phyloP scores from a whole-genome alignment of 92 coral and sea anemone genomes.

The Parazoanthus swiftii region DNA sequence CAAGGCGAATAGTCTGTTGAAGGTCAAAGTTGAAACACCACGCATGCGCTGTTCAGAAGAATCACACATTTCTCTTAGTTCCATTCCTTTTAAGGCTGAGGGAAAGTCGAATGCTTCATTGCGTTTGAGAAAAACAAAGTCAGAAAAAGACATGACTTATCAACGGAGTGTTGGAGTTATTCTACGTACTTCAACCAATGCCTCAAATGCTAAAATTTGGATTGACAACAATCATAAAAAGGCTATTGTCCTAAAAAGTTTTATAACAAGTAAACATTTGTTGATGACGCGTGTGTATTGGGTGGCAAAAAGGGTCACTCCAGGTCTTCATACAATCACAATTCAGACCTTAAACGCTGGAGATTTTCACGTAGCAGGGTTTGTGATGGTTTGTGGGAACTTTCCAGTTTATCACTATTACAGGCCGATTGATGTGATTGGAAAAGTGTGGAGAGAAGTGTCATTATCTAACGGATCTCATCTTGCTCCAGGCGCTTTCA shows the following conservation, averaged over 20 bases:
- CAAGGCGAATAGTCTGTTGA: slow-evolving; percentile 50
- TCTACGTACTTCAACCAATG: neutral
- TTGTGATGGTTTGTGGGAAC: slow-evolving; percentile 53
- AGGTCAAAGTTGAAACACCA: slow-evolving; percentile 59
- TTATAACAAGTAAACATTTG: slow-evolving; percentile 49
- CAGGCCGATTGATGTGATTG: slow-evolving; percentile 53
- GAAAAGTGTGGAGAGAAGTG: slow-evolving; percentile 43
- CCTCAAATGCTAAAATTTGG: slow-evolving; percentile 49
- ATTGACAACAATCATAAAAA: slow-evolving; percentile 45
- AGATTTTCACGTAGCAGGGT: slow-evolving; percentile 52
- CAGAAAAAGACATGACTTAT: neutral
- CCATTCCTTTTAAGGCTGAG: neutral
- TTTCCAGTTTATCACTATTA: slow-evolving; percentile 48
- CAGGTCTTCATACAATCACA: slow-evolving; percentile 56
- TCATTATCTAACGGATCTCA: neutral
- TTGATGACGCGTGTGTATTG: slow-evolving; percentile 55
- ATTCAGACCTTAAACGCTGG: slow-evolving; percentile 45
- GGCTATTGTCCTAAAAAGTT: slow-evolving; percentile 41
- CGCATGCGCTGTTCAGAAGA: neutral
- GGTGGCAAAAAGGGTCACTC: slow-evolving; percentile 41
- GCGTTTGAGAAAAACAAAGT: neutral
- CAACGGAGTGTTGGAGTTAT: neutral
- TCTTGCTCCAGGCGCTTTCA: no score
- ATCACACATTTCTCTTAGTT: neutral
- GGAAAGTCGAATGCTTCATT: neutral